A percentile compares a stretch with the other conserved stretches of the same genome.
phyloP scores from a whole-genome alignment of 2,113 vertebrate species.

The Passer montanus region DNA sequence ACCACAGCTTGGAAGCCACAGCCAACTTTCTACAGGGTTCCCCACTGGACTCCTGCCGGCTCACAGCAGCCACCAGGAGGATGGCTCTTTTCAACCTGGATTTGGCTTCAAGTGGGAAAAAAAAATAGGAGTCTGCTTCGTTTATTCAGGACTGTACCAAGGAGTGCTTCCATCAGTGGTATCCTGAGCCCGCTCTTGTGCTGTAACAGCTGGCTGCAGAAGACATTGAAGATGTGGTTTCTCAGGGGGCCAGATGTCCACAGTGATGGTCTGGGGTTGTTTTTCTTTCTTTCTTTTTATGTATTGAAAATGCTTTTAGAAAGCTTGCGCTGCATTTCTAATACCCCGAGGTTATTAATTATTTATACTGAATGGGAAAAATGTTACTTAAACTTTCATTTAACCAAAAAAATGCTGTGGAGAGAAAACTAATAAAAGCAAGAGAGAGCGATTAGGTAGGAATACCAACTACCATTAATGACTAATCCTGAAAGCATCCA shows the following conservation, averaged over 20 bases:
- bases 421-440: neutral
- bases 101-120: constrained; percentile 14
- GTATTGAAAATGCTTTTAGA: neutral
- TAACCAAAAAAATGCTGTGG: neutral
- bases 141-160: neutral
- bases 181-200: neutral
- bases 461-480: neutral
- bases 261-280: neutral
- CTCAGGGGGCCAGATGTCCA: neutral
- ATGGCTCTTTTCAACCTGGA: constrained; percentile 40
- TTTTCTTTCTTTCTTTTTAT: neutral
- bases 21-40: constrained; percentile 69
- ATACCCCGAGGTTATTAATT: constrained; percentile 8
- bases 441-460: neutral
- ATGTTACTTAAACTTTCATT: neutral
- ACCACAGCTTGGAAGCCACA: constrained; percentile 64
- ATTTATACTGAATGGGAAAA: constrained; percentile 26
- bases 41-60: constrained; percentile 25
- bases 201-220: neutral
- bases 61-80: constrained; percentile 21
- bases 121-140: neutral
- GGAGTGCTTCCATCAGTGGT: neutral
- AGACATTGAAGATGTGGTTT: neutral
- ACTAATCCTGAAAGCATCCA: neutral
- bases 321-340: neutral